Conservation (phyloP, 2,888 invertebrate species). For the Ochropleura leucogaster region DNA sequence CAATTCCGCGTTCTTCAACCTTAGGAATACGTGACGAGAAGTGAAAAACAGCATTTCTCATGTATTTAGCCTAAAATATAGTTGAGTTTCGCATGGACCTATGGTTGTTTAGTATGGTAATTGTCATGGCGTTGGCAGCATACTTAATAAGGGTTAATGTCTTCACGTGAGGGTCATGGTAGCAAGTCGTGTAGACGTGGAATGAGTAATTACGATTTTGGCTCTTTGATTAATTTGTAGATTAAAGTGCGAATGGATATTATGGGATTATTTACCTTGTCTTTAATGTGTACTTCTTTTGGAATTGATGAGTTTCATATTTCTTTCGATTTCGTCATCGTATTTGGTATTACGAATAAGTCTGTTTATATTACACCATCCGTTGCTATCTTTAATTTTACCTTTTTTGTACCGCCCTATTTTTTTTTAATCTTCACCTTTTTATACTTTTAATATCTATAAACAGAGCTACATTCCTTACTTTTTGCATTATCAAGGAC, state of each 20-base stretch:
- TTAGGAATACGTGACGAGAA: conserved; percentile 76
- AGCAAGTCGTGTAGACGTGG: conserved; percentile 11
- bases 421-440: neutral
- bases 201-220: conserved; percentile 39
- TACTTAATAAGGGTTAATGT: conserved; percentile 68
- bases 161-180: conserved; percentile 57
- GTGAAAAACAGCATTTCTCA: conserved; percentile 68
- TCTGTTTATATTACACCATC: conserved; percentile 1
- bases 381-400: neutral
- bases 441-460: conserved; percentile 8
- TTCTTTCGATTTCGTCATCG: conserved; percentile 21
- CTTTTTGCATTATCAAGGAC: conserved; percentile 55
- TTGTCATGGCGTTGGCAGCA: conserved; percentile 70
- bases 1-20: conserved; percentile 78
- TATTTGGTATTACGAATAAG: conserved; percentile 1
- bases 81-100: conserved; percentile 65
- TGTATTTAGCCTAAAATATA: conserved; percentile 75
- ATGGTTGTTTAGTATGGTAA: conserved; percentile 77
- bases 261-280: conserved; percentile 30
- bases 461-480: conserved; percentile 29
- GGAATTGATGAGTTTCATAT: neutral
- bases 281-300: neutral
- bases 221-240: conserved; percentile 41
- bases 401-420: neutral
- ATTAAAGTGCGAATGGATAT: conserved; percentile 23